Base-by-base conservation (phyloP, 2,888 invertebrate species). In the Catocala fraxini region DNA sequence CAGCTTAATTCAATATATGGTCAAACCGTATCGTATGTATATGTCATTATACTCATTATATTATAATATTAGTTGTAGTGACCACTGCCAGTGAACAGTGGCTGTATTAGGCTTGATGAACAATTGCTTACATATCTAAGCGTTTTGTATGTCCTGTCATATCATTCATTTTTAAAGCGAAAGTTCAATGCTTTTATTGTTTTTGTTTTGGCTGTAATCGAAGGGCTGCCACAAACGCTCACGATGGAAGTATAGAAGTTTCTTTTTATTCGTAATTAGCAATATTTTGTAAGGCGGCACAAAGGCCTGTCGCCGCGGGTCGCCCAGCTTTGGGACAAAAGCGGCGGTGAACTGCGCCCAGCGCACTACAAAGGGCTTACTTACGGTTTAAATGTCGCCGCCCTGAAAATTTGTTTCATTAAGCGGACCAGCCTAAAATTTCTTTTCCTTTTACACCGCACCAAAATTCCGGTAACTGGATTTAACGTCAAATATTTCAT, bases 351-450 rank as follows among this genome's bases (percentile, higher is more conserved):
- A 72, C 77, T 70, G 70, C 70, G 72, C 70, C 76, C 72, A 66
- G 81, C 86, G 81, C 87, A 89, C 89, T 89, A 92, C 93, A 93
- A 93, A 93, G 91, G 89, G 87, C 89, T 89, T 88, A 90, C 89
- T 90, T 87, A 89, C 89, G 89, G 89, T 88, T 91, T 91, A 90
- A 90, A 91, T 88, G 91, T 89, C 88, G 85, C 89, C 85, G 85
- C 88, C 88, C 88, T 85, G 88, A 89, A 92, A 93, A 91, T 93
- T 92, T 90, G 92, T 92, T 92, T 92, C 92, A 93, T 92, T 92
- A 90, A 89, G 77, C 89, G 86, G 80, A 80, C 85, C 83, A 81
- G 79, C 85, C 89, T 78, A 85, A 88, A 89, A 87, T 90, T 90
- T 89, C 87, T 89, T 91, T 91, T 87, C 81, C 86, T 81, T 85